Conservation (phyloP, 2,888 invertebrate species). For the Pogonocherus hispidulus region DNA sequence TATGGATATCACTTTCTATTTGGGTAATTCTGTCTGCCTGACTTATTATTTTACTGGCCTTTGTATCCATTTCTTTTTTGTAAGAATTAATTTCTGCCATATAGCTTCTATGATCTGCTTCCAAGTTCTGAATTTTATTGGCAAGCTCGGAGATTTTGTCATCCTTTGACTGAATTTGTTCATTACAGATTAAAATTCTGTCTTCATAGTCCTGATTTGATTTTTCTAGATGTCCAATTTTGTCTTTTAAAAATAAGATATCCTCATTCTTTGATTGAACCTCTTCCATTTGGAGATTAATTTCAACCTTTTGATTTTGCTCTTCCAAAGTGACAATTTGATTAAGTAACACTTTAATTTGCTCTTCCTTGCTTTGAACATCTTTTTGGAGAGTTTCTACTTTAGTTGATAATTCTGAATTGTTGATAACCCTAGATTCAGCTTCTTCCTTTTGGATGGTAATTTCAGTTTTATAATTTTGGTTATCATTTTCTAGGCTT, state of each 20-base stretch:
- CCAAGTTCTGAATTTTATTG: not conserved
- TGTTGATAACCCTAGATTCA: not conserved
- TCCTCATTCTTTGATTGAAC: not conserved
- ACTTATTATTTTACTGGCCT: too few relatives aligned
- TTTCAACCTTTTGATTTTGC: not conserved
- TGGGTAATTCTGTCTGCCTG: too few relatives aligned
- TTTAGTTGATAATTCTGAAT: not conserved
- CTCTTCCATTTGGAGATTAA: not conserved
- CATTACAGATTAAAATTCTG: not conserved
- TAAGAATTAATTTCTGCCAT: too few relatives aligned
- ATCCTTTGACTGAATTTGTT: not conserved
- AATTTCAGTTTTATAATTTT: not conserved
- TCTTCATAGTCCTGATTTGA: not conserved
- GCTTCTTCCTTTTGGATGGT: too few relatives aligned
- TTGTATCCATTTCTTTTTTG: too few relatives aligned
- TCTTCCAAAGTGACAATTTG: not conserved
- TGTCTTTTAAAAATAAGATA: not conserved
- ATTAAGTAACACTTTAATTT: conserved; percentile 6
- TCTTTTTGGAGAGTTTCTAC: not conserved
- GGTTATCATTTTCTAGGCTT: not conserved
- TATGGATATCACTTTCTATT: too few relatives aligned
- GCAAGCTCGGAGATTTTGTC: not conserved
- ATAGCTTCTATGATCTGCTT: too few relatives aligned
- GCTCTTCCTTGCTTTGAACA: not conserved
- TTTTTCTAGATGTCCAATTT: not conserved